Evolutionary conservation across 2,113 vertebrate species (phyloP).

Genomic region (Calyptomena viridis): DNA sequence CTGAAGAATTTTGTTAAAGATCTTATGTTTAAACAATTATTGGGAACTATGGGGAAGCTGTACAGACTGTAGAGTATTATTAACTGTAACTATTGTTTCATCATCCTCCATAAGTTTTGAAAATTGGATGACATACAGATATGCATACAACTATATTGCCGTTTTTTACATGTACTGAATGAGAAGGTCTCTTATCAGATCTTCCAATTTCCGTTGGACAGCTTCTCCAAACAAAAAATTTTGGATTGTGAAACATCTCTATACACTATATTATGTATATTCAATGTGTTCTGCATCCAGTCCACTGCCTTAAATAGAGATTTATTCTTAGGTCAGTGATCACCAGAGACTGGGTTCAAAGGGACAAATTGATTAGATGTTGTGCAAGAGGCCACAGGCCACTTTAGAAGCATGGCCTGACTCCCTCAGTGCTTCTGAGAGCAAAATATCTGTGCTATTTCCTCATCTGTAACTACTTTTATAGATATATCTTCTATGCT

Average conservation of each 20-base stretch:
- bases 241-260: neutral
- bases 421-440: neutral
- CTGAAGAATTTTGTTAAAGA: neutral
- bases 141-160: neutral
- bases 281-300: neutral
- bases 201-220: neutral
- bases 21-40: neutral
- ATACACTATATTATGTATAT: neutral
- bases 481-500: neutral
- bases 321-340: neutral
- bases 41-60: neutral
- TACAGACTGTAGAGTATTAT: neutral
- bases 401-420: neutral
- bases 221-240: neutral
- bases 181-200: neutral
- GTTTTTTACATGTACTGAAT: neutral
- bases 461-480: neutral
- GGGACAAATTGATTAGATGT: neutral
- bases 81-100: neutral
- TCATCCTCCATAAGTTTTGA: neutral
- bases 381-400: neutral
- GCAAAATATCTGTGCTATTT: neutral
- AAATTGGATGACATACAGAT: neutral
- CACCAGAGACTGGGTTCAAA: neutral
- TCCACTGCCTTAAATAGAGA: neutral